These are phyloP conservation scores for Corapipo altera DNA, from an alignment of 2,113 vertebrate genomes.

Conservation along the genomic window DNA sequence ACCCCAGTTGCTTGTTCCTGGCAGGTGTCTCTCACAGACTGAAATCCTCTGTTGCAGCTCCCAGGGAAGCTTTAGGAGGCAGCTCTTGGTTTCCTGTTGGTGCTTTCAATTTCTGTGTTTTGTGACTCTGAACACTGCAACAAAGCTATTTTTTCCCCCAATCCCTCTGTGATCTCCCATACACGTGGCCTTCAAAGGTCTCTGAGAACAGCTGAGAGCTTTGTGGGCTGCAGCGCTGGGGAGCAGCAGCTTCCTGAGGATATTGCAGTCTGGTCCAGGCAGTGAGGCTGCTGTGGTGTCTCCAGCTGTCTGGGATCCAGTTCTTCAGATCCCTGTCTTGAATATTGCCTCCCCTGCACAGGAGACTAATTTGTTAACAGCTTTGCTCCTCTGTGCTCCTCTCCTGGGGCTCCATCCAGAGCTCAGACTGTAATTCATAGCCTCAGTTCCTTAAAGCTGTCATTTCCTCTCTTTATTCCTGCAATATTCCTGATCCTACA, in stretches of 20 bases:
- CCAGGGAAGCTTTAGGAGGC: background rate
- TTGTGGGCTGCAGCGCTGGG: background rate
- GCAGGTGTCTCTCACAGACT: background rate
- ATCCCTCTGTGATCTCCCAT: background rate
- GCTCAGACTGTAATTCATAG: background rate
- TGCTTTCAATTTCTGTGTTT: rapidly evolving
- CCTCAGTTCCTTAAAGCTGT: background rate
- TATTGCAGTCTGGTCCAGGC: background rate
- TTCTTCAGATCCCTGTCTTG: background rate
- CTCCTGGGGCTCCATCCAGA: background rate
- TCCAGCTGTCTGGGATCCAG: background rate
- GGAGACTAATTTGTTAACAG: background rate
- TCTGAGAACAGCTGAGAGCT: background rate
- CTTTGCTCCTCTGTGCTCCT: background rate
- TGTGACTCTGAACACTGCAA: background rate
- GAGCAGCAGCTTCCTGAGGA: background rate
- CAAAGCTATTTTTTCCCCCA: background rate
- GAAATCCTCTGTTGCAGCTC: background rate
- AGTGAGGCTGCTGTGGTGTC: background rate
- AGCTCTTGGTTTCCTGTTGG: background rate
- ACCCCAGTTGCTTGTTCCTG: background rate
- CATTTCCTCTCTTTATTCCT: background rate
- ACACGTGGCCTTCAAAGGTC: background rate
- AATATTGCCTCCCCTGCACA: background rate
- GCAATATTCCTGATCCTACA: background rate